Evolutionary conservation across 2,113 vertebrate genomes (phyloP).

Genomic region (Chroicocephalus ridibundus): DNA sequence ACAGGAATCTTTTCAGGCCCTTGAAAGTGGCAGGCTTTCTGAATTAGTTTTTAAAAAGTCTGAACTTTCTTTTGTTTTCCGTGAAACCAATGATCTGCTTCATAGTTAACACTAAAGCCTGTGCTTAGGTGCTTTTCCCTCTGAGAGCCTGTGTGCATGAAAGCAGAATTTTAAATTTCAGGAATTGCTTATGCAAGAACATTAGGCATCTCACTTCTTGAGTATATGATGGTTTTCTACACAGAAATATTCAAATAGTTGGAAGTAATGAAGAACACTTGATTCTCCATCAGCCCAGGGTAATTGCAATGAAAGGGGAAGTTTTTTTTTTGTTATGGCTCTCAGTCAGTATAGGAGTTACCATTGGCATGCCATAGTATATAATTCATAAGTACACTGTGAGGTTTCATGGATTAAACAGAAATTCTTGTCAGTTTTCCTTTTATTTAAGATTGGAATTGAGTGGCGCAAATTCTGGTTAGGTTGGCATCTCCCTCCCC

Average conservation of each 20-base stretch:
- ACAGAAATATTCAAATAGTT: background rate
- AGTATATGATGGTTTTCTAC: background rate
- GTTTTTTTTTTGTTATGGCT: background rate
- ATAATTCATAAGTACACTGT: background rate
- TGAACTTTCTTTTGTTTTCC: background rate
- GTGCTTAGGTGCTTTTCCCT: background rate
- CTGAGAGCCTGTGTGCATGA: background rate
- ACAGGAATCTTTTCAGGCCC: background rate
- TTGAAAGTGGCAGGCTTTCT: background rate
- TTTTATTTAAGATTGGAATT: background rate
- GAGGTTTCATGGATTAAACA: background rate
- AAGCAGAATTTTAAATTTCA: background rate
- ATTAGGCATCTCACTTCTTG: background rate
- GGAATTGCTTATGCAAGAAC: background rate
- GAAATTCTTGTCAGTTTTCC: background rate
- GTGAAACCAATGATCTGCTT: background rate
- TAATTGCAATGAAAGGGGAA: background rate
- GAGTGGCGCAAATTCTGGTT: background rate
- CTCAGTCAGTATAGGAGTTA: background rate
- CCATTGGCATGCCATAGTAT: background rate
- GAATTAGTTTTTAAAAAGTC: background rate
- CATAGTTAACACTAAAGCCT: background rate
- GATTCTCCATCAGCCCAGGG: background rate
- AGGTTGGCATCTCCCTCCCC: background rate
- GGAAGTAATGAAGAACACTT: background rate